Conservation (phyloP, 2,113 vertebrate species). For the Barnardius zonarius region DNA sequence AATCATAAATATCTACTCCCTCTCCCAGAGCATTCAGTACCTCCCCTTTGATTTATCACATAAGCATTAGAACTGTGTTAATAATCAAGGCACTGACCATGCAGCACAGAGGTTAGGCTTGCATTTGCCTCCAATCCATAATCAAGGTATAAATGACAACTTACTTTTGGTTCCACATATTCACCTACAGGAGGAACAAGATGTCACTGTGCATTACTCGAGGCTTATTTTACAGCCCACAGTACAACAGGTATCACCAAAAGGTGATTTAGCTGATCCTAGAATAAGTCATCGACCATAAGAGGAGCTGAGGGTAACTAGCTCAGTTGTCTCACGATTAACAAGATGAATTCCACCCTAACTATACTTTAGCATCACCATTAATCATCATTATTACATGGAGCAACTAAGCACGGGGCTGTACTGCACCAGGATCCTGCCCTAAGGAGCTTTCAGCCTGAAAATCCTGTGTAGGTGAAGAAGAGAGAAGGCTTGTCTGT, state of each 20-base stretch:
- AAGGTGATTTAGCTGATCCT: neutral
- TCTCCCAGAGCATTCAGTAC: neutral
- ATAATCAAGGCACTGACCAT: neutral
- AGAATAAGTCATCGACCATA: neutral
- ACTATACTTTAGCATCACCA: neutral
- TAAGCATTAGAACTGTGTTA: neutral
- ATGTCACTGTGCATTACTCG: neutral
- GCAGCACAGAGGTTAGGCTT: neutral
- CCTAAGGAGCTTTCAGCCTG: neutral
- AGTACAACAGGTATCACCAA: neutral
- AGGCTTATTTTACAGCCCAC: neutral
- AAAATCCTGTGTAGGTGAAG: neutral
- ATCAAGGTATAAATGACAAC: neutral
- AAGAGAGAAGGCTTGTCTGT: neutral
- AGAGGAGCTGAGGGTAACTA: neutral
- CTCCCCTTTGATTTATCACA: neutral
- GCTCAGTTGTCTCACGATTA: neutral
- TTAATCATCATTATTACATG: neutral
- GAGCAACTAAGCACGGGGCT: neutral
- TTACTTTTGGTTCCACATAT: neutral
- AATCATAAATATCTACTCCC: neutral
- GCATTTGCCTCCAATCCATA: neutral
- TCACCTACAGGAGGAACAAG: neutral
- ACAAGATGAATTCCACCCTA: neutral
- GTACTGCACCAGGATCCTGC: neutral